These are phyloP conservation scores for Stegostoma tigrinum DNA, from an alignment of 2,113 vertebrate species.

Conservation along the genomic window DNA sequence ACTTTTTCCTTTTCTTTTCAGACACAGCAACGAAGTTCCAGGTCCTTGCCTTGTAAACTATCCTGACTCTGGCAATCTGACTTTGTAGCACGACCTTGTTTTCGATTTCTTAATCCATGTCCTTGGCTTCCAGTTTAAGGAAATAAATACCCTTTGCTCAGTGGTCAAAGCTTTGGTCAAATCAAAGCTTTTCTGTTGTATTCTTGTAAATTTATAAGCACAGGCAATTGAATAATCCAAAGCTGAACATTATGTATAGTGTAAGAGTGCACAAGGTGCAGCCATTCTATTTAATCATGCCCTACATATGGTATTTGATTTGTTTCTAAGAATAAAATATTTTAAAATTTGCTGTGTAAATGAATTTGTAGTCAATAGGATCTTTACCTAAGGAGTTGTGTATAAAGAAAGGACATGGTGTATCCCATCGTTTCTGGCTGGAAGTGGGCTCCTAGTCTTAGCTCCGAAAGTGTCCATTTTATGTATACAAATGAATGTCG, in stretches of 20 bases:
- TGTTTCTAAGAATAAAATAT: constrained; percentile 25
- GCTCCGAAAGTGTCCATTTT: not conserved
- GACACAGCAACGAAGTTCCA: not conserved
- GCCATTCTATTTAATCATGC: constrained; percentile 20
- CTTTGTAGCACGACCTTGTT: not conserved
- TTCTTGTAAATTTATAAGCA: constrained; percentile 28
- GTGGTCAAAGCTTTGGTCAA: too few relatives aligned
- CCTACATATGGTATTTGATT: not conserved
- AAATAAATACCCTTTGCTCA: not conserved
- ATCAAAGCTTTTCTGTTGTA: constrained; percentile 4
- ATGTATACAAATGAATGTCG: not conserved
- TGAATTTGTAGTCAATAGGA: not conserved
- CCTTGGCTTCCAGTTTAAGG: not conserved
- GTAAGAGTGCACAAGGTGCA: not conserved
- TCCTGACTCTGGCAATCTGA: constrained; percentile 12
- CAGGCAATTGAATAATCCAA: not conserved
- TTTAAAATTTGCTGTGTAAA: not conserved
- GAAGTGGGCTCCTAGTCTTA: not conserved
- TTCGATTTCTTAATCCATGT: not conserved
- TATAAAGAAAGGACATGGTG: not conserved
- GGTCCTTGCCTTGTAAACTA: constrained; percentile 5
- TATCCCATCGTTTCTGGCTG: not conserved
- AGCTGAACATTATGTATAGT: not conserved
- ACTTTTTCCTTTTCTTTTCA: not conserved
- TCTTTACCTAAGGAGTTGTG: not conserved